phyloP scores from a whole-genome alignment of 1,140 invertebrate species.

The Acromyrmex echinatior region DNA sequence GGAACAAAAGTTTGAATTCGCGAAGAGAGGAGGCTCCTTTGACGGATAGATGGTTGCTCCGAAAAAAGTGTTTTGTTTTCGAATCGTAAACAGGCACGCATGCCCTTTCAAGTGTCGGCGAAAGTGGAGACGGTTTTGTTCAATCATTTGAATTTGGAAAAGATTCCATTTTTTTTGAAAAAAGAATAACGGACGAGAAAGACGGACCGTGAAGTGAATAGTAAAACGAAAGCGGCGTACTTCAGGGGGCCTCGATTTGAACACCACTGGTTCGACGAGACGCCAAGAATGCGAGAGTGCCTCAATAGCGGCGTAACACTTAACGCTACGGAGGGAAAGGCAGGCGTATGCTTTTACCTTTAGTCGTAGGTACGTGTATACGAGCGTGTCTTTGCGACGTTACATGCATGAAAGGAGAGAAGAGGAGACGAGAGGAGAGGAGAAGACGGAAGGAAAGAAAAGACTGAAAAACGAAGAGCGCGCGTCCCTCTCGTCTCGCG shows the following conservation, averaged over 20 bases:
- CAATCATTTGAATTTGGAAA: background rate
- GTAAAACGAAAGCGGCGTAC: background rate
- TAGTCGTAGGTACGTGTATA: background rate
- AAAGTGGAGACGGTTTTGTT: background rate
- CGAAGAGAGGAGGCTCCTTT: background rate
- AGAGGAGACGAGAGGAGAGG: too few relatives aligned
- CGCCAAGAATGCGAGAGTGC: constrained; percentile 16
- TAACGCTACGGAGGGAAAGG: background rate
- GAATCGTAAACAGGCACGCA: background rate
- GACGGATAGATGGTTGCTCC: background rate
- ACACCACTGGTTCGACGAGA: constrained; percentile 45
- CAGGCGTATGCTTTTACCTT: background rate
- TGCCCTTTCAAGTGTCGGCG: background rate
- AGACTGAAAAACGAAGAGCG: background rate
- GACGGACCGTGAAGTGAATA: background rate
- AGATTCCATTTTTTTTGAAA: background rate
- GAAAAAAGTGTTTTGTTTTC: constrained; percentile 8
- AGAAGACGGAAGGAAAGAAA: too few relatives aligned
- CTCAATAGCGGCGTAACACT: constrained; percentile 36
- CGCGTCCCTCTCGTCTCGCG: background rate
- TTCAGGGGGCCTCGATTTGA: constrained; percentile 22
- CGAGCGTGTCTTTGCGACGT: background rate
- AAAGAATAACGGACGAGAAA: background rate
- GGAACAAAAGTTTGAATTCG: constrained; percentile 19
- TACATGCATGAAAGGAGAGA: background rate